Evolutionary conservation across 2,113 vertebrate species (phyloP), one percentile per base, ranked within the genome.

Genomic region (Deroptyus accipitrinus): DNA sequence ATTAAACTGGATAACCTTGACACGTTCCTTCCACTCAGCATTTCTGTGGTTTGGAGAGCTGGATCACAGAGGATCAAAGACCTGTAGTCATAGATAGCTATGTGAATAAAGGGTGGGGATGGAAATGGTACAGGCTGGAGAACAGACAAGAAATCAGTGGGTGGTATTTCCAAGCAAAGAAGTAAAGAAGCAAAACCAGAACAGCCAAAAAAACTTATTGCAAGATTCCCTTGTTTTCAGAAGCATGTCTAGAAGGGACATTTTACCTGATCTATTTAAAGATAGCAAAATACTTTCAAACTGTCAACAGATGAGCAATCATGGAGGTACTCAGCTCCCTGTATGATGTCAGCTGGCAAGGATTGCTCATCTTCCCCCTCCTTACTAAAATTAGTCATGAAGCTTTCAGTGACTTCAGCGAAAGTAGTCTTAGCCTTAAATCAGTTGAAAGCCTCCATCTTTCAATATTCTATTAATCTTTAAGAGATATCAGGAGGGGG

Each of bases 261-360:
- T 89, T 95, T 93, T n/a, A 68, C 64, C 25, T 55, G 79, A 83
- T 92, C 74, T 93, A 83, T 93, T 92, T 95, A 86, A 94, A 93
- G 80, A 59, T 2, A 54, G 54, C n/a, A 96, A 95, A 88, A 92
- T 86, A 92, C n/a, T 74, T n/a, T 33, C 42, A 41, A 86, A 88
- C 85, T 93, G 63, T 94, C 83, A 88, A 74, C 55, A 88, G 83
- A 92, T 95, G 92, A 95, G 79, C 75, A 94, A 80, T 57, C 6
- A 1, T 80, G 37, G n/a, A 94, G 67, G 63, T 92, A 93, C 27
- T 94, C 72, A 90, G 54, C 49, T 94, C 88, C 49, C 59, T 93
- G 52, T 69, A 86, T 94, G 85, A 80, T 96, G 59, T 94, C 72
- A 94, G 68, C 76, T 83, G 59, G 75, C 59, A 81, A 81, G 46